phyloP scores from a whole-genome alignment of 2,797 vertebrate species.

The Darevskia mixta region DNA sequence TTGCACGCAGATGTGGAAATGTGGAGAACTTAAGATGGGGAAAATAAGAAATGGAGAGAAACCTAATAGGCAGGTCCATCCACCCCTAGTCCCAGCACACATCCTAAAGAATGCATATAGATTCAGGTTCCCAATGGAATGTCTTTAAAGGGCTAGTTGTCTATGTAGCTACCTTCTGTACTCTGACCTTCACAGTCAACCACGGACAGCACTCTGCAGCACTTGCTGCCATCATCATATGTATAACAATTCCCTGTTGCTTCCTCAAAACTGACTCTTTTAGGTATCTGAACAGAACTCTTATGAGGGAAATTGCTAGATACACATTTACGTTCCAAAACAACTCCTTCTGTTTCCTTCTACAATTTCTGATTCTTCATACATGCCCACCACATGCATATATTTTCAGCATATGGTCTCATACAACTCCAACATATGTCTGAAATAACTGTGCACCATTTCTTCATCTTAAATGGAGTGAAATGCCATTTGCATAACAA shows the following conservation, averaged over 20 bases:
- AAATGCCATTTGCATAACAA: background rate
- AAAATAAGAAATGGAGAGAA: too few relatives aligned
- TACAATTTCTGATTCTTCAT: background rate
- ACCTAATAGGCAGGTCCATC: too few relatives aligned
- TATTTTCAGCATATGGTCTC: slow-evolving; percentile 1
- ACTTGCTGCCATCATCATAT: too few relatives aligned
- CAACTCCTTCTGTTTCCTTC: background rate
- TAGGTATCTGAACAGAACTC: background rate
- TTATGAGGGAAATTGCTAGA: background rate
- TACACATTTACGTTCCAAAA: background rate
- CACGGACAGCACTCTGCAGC: background rate
- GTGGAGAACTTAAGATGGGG: too few relatives aligned
- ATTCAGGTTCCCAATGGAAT: too few relatives aligned
- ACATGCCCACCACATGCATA: background rate
- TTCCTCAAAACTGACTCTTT: background rate
- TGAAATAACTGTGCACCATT: background rate
- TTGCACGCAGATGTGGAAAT: too few relatives aligned
- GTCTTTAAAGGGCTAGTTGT: too few relatives aligned
- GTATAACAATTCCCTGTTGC: background rate
- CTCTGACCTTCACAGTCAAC: background rate
- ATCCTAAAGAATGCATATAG: too few relatives aligned
- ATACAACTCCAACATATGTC: background rate
- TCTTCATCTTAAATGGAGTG: background rate
- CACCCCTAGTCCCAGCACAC: too few relatives aligned
- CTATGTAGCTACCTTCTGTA: too few relatives aligned